These are phyloP conservation scores for Sinocyclocheilus grahami DNA, from an alignment of 2,113 vertebrate species.

Conservation along the genomic window DNA sequence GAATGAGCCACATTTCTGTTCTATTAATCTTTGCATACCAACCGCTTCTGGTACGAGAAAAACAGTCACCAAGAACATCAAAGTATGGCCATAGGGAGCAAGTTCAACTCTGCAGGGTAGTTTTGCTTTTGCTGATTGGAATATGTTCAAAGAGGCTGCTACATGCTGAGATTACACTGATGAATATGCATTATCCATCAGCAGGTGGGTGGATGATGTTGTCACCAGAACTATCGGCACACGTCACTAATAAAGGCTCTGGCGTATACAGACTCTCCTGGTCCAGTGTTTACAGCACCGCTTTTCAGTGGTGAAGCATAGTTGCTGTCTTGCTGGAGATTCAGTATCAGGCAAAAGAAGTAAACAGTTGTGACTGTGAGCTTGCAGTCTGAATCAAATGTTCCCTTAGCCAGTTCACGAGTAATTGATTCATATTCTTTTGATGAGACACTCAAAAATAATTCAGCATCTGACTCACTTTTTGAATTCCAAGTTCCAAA, in stretches of 20 bases:
- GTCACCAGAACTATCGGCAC: background rate
- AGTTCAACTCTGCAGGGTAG: background rate
- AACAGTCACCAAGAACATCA: slow-evolving; percentile 4
- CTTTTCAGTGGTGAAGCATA: background rate
- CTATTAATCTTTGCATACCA: slow-evolving; percentile 3
- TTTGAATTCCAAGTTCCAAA: background rate
- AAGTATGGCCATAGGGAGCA: slow-evolving; percentile 23
- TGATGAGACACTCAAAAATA: background rate
- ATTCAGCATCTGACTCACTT: background rate
- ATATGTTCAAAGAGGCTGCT: slow-evolving; percentile 24
- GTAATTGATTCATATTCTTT: background rate
- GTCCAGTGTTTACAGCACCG: background rate
- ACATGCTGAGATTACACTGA: slow-evolving; percentile 5
- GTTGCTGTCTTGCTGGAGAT: background rate
- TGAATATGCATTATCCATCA: slow-evolving; percentile 27
- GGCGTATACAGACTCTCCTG: background rate
- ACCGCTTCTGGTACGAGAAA: background rate
- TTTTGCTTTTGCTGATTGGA: slow-evolving; percentile 11
- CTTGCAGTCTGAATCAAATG: background rate
- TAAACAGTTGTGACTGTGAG: background rate
- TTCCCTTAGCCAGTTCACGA: background rate
- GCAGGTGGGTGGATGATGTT: background rate
- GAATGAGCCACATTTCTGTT: background rate
- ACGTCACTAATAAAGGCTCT: background rate
- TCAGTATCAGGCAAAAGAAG: background rate